Evolutionary conservation across 2,113 vertebrate genomes (phyloP).

Genomic region (Crotalus viridis): DNA sequence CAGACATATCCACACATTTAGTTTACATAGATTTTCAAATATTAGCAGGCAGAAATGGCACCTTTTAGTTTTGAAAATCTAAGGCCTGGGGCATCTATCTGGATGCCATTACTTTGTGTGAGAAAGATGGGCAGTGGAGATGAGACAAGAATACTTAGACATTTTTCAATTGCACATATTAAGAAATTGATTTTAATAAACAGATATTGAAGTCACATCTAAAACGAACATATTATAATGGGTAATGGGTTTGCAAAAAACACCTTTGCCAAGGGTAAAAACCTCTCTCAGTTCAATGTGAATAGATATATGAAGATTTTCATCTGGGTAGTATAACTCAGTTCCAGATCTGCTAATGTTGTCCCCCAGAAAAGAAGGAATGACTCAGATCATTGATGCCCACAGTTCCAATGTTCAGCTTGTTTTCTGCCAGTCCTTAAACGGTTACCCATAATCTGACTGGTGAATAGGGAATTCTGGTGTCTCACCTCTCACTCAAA

Average conservation of each 20-base stretch:
- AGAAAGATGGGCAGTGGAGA: background rate
- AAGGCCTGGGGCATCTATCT: constrained; percentile 62
- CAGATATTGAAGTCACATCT: constrained; percentile 25
- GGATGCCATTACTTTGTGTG: constrained; percentile 46
- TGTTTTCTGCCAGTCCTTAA: constrained; percentile 3
- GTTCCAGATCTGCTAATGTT: background rate
- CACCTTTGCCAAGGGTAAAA: constrained; percentile 7
- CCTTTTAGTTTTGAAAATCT: constrained; percentile 31
- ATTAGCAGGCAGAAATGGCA: constrained; percentile 43
- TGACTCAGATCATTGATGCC: background rate
- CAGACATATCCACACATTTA: constrained; percentile 29
- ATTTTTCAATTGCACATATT: constrained; percentile 39
- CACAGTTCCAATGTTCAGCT: constrained; percentile 22
- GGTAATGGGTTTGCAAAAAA: constrained; percentile 19
- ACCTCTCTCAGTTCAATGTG: constrained; percentile 21
- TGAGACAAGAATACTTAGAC: constrained; percentile 39
- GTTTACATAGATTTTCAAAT: constrained; percentile 48
- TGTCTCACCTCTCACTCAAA: constrained; percentile 50
- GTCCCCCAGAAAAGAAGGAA: constrained; percentile 21
- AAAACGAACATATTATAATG: constrained; percentile 38
- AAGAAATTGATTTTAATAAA: constrained; percentile 49
- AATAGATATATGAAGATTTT: constrained; percentile 5
- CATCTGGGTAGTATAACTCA: background rate
- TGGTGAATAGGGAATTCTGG: constrained; percentile 43
- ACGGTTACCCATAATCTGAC: constrained; percentile 28